Evolutionary conservation across 2,888 invertebrate genomes (phyloP), one percentile per base, ranked within the genome.

Genomic region (Ophioninae sp.): DNA sequence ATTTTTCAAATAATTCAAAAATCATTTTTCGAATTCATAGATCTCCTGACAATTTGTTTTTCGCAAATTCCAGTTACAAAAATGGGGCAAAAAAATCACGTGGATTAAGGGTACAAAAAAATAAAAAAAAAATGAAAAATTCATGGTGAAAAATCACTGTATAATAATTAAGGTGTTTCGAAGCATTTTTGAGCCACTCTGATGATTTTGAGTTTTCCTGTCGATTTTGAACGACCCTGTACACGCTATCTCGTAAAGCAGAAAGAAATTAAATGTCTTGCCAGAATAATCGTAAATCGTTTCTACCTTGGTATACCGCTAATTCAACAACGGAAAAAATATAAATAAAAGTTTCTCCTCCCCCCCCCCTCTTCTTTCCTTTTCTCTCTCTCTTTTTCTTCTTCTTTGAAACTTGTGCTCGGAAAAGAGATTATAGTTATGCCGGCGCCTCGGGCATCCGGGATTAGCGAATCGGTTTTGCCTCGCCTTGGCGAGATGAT

Each of bases 391-490:
- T 20, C 41, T 72, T 41, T 61, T 20, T 59, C 41, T 72, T 41
- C 41, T 20, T 59, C 30, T 56, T 13, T 37, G 51, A 6, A 63
- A 30, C 30, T 1, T 58, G 22, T 65, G 67, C 68, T 64, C 22
- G 37, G 63, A 51, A 51, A 23, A 51, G 69, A 69, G 69, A 77
- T 77, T 63, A 69, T 51, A 64, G 61, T 73, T 59, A 39, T 71
- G 63, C 51, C 81, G 81, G 71, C 73, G 77, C 81, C 82, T 44
- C 58, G 23, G 78, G 69, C 74, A 82, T 82, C 69, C 44, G 79
- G 78, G 79, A 83, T 83, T 79, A 79, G 79, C 61, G 79, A 79
- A 72, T 73, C 56, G 65, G 56, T 67, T 17, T 68, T 64, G 65
- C 64, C 61, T 63, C 73, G 17, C 69, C 41, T 6, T 39, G 67